These are phyloP conservation scores for Eupithecia pulchellata DNA, from an alignment of 2,888 invertebrate species.

Conservation along the genomic window DNA sequence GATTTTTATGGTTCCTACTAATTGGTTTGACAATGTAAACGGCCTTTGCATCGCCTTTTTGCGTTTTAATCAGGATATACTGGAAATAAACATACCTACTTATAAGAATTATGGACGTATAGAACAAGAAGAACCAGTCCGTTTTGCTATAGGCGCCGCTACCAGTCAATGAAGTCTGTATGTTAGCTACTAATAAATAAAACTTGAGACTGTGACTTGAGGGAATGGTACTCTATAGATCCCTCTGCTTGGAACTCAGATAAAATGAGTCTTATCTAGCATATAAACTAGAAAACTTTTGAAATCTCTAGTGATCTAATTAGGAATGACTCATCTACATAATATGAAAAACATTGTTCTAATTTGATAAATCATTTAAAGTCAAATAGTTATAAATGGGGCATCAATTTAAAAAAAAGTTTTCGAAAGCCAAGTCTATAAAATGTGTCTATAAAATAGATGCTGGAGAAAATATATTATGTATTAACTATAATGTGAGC, in stretches of 20 bases:
- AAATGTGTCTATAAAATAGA: not conserved
- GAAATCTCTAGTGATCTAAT: not conserved
- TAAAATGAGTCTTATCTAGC: not conserved
- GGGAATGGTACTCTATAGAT: constrained; percentile 40
- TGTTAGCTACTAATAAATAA: constrained; percentile 70
- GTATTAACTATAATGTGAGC: not conserved
- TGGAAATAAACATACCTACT: constrained; percentile 74
- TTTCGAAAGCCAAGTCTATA: not conserved
- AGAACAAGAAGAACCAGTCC: constrained; percentile 83
- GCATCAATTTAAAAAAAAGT: constrained; percentile 44
- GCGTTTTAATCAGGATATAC: constrained; percentile 79
- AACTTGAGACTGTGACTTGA: too few relatives aligned
- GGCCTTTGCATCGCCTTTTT: constrained; percentile 72
- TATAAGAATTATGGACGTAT: constrained; percentile 74
- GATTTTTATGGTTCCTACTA: constrained; percentile 78
- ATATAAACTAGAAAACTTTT: not conserved
- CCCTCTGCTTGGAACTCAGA: not conserved
- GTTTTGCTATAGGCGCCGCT: constrained; percentile 80
- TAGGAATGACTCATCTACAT: not conserved
- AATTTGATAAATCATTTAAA: constrained; percentile 51
- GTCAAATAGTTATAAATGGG: constrained; percentile 41
- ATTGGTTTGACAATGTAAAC: constrained; percentile 80
- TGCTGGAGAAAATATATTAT: not conserved
- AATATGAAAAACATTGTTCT: not conserved
- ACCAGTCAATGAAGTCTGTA: constrained; percentile 76